Evolutionary conservation across 2,113 vertebrate species (phyloP).

Genomic region (Propithecus coquereli): DNA sequence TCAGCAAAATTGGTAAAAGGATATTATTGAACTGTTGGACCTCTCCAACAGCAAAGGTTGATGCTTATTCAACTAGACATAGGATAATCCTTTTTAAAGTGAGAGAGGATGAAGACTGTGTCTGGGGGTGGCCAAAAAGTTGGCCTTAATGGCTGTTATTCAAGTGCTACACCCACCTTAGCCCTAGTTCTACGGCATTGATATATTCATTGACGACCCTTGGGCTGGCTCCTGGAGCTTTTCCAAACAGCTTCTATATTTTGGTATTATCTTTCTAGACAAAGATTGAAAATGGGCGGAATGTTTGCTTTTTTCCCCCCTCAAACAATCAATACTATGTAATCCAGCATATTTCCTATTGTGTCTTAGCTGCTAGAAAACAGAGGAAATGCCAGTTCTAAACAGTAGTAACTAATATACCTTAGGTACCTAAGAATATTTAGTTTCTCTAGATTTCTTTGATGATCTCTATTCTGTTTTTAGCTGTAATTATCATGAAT

Average conservation of each 20-base stretch:
- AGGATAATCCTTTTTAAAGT: not conserved
- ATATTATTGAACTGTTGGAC: not conserved
- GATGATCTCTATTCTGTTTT: not conserved
- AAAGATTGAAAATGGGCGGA: not conserved
- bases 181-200: not conserved
- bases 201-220: not conserved
- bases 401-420: not conserved
- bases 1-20: not conserved
- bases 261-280: not conserved
- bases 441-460: conserved; percentile 7
- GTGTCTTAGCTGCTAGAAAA: not conserved
- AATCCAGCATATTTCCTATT: not conserved
- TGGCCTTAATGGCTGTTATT: not conserved
- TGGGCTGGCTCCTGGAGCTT: not conserved
- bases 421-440: not conserved
- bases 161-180: not conserved
- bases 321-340: not conserved
- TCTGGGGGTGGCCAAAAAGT: not conserved
- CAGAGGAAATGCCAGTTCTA: not conserved
- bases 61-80: not conserved
- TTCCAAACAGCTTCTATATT: not conserved
- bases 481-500: not conserved
- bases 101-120: not conserved
- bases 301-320: not conserved
- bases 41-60: not conserved